Base-by-base conservation (phyloP, 2,113 vertebrate genomes). In the Geococcyx californianus region DNA sequence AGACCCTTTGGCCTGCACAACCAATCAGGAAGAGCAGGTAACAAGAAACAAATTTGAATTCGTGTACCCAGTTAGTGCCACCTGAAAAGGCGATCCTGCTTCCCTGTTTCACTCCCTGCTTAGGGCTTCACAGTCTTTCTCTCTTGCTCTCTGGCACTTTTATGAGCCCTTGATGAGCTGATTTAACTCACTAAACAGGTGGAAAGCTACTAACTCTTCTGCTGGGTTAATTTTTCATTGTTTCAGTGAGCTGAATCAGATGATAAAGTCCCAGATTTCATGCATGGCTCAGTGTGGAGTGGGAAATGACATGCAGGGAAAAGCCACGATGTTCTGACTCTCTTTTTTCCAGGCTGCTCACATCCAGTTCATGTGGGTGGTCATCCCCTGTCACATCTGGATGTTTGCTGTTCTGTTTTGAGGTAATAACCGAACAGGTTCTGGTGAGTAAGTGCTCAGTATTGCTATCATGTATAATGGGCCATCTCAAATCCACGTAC, bases 131-230 rank as follows among this genome's bases (percentile, higher is more conserved):
- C 4, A 18, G 16, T 60, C n/a, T 80, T 83, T 89, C 84, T 64
- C n/a, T 87, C 34, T 89, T 87, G 42, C 60, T 84, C 56, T 91
- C 63, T 77, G 26, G 26, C 40, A 62, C 59, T 72, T 86, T 83
- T 73, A 51, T 77, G 69, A 92, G 82, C 36, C 63, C 75, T 74
- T 73, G 36, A 69, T 62, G 36, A 88, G 63, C 28, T 74, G 49
- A 83, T 79, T 68, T 83, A 81, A 63, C 85, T 95, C 75, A 69
- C n/a, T 74, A 47, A 95, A 88, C 76, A 89, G 51, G 63, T 90
- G 56, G 72, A 75, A 92, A 82, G 74, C 31, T 21, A 47, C 83
- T 73, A 72, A 58, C 38, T 74, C 26, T 81, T 85, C 67, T 63
- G 63, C 64, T 74, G 51, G 42, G 13, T 80, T 86, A 54, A 18